A percentile compares a stretch with the other conserved stretches of the same genome.
These are phyloP conservation scores for Diachasmimorpha longicaudata DNA, from an alignment of 1,140 invertebrate species.

Conservation along the genomic window DNA sequence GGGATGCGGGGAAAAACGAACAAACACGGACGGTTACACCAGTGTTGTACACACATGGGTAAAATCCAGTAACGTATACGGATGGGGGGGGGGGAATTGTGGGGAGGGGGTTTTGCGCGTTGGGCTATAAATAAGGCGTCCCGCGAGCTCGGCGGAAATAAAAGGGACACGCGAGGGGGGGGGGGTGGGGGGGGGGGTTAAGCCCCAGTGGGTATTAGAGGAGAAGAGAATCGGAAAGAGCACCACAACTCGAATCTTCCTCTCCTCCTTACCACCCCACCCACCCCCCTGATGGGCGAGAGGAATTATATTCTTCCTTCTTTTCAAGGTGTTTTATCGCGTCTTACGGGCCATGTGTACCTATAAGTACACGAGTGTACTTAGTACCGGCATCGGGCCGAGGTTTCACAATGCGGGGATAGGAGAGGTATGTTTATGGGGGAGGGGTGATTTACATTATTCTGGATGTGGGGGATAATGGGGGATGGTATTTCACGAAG, in stretches of 20 bases:
- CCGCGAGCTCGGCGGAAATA: background rate
- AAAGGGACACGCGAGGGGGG: background rate
- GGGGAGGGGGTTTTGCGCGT: background rate
- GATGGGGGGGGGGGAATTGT: background rate
- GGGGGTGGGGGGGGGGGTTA: background rate
- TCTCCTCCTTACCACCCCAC: too few species aligned
- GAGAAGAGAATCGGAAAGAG: background rate
- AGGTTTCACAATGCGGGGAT: slow-evolving; percentile 27
- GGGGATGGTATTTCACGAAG: background rate
- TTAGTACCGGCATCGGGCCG: background rate
- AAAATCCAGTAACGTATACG: slow-evolving; percentile 4
- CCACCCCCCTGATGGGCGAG: background rate
- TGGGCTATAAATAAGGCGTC: slow-evolving; percentile 3
- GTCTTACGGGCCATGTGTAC: slow-evolving; percentile 12
- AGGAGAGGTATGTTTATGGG: background rate
- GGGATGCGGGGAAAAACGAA: slow-evolving; percentile 15
- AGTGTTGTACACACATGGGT: background rate
- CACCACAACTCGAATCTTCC: too few species aligned
- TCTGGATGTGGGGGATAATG: background rate
- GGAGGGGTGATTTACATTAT: slow-evolving; percentile 32
- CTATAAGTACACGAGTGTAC: slow-evolving; percentile 20
- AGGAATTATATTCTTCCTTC: slow-evolving; percentile 9
- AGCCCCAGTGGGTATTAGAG: slow-evolving; percentile 5
- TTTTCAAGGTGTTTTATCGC: slow-evolving; percentile 9
- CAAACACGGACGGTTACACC: background rate